These are phyloP conservation scores for Yponomeuta cagnagella DNA, from an alignment of 2,888 invertebrate species.

Conservation along the genomic window DNA sequence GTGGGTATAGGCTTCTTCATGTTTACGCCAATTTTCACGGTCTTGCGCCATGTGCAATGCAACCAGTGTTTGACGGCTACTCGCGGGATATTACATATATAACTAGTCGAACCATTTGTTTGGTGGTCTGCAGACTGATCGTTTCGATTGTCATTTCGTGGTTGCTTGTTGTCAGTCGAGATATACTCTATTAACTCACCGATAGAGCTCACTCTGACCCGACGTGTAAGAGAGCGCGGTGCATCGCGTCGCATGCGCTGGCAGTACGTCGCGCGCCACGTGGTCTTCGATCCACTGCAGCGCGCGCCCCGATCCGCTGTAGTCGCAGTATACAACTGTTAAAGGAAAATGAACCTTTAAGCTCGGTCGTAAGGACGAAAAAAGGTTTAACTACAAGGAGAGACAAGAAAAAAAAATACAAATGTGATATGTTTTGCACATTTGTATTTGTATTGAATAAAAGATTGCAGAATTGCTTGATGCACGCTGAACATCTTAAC, in stretches of 20 bases:
- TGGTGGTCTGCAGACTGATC: too few species aligned
- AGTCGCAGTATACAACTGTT: conserved; percentile 84
- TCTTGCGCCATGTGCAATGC: too few species aligned
- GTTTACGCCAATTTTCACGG: too few species aligned
- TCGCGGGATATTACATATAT: too few species aligned
- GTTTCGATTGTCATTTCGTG: too few species aligned
- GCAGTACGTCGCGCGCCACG: conserved; percentile 84
- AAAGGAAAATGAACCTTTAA: neutral
- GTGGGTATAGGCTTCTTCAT: too few species aligned
- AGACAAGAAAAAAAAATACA: neutral
- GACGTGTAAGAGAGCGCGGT: conserved; percentile 90
- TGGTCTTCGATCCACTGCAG: conserved; percentile 91
- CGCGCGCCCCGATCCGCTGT: conserved; percentile 89
- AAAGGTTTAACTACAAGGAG: neutral
- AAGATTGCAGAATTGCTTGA: too few species aligned
- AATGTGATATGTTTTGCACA: too few species aligned
- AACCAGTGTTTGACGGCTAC: too few species aligned
- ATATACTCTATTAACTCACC: conserved; percentile 67
- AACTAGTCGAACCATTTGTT: too few species aligned
- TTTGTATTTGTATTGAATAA: too few species aligned
- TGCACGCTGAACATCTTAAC: too few species aligned
- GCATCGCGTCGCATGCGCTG: conserved; percentile 84
- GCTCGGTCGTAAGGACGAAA: neutral
- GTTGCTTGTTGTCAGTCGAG: neutral
- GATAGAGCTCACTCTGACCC: conserved; percentile 89